Evolutionary conservation across 2,113 vertebrate species (phyloP), one percentile per base, ranked within the genome.

Genomic region (Apus apus): DNA sequence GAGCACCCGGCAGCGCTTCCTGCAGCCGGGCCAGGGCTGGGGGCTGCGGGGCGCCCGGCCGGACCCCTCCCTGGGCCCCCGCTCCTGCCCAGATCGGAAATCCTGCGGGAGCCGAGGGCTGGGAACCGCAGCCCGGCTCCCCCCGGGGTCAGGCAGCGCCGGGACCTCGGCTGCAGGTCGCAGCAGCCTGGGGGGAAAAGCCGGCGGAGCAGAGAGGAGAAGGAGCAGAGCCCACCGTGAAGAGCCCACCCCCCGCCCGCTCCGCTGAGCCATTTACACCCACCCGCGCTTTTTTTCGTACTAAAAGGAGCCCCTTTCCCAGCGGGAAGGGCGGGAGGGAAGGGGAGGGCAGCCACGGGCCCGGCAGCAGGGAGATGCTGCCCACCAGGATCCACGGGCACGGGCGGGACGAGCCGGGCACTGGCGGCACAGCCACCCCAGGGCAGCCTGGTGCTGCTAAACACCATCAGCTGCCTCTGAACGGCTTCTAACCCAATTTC

Each of bases 1-100:
- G 4, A 6, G 27, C 62, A 56, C 58, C 89, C 75, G 11, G 71
- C 89, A 18, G 64, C 11, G 27, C 64, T 97, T 97, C 97, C 97
- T 94, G 89, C 57, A 14, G 87, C 92, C 75, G 92, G 82, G 77
- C 61, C 5, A 91, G 85, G 85, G 92, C 92, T 81, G 90, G 87
- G 94, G 94, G 85, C 84, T 89, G 94, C 34, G 22, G 89, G 84
- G 75, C 29, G 22, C 66, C 60, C 23, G 20, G 64, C 3, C 9
- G n/a, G 93, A 83, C 83, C 89, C 80, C 93, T 87, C 94, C 93
- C 91, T 89, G 89, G 4, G 15, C 70, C 75, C 81, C 72, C 5
- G 30, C 76, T 84, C 73, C 95, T 89, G 95, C 85, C 78, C 82
- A 61, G 50, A 94, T 85, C 93, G 94, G 92, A 95, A 93, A 94